These are phyloP conservation scores for Tigriopus japonicus DNA, from an alignment of 1,140 invertebrate species.

Conservation along the genomic window DNA sequence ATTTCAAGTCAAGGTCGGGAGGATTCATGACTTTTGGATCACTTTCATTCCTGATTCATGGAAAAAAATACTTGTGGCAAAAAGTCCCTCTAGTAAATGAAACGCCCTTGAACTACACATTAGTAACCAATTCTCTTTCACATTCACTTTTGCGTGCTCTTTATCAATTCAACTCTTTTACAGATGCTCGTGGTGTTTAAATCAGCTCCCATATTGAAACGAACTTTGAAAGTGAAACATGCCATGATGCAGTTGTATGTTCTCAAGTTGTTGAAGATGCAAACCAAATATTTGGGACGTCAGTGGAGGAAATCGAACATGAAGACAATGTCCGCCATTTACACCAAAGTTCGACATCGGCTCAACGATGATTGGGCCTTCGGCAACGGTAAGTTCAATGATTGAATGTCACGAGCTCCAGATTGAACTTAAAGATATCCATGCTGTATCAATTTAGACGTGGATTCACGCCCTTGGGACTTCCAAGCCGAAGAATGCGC, in stretches of 20 bases:
- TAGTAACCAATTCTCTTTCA: neutral
- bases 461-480: conserved; percentile 93
- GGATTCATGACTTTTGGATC: too few relatives aligned
- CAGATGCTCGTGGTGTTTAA: conserved; percentile 98
- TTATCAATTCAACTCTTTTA: conserved; percentile 22
- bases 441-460: conserved; percentile 35
- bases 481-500: conserved; percentile 96
- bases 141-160: neutral
- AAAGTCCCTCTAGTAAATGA: too few relatives aligned
- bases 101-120: too few relatives aligned
- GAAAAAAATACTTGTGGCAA: too few relatives aligned
- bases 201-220: conserved; percentile 91
- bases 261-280: conserved; percentile 95
- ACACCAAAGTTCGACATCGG: conserved; percentile 69
- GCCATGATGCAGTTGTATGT: conserved; percentile 97
- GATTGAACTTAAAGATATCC: neutral
- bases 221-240: conserved; percentile 77
- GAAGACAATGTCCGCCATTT: conserved; percentile 98
- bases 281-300: conserved; percentile 93
- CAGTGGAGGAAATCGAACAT: conserved; percentile 99
- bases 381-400: conserved; percentile 58
- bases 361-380: conserved; percentile 99
- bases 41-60: too few relatives aligned
- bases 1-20: too few relatives aligned
- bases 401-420: neutral